Evolutionary conservation across 2,888 invertebrate species (phyloP).

Genomic region (Nysson spinosus): DNA sequence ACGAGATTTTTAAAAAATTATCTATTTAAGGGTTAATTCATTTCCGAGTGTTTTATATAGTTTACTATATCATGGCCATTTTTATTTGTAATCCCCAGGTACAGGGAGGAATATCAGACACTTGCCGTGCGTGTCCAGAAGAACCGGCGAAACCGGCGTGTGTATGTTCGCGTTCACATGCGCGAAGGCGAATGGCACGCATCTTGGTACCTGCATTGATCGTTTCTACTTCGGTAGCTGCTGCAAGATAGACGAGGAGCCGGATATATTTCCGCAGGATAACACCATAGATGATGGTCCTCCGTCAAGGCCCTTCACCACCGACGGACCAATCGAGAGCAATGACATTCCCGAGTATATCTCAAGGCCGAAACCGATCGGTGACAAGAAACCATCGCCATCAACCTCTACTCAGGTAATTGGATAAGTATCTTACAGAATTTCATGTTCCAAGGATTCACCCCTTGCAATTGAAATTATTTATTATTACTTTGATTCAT

Average conservation of each 20-base stretch:
- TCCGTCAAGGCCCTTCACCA: slow-evolving; percentile 65
- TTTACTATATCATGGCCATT: too few species aligned
- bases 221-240: slow-evolving; percentile 96
- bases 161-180: slow-evolving; percentile 98
- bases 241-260: slow-evolving; percentile 84
- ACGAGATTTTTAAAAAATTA: too few species aligned
- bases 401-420: slow-evolving; percentile 55
- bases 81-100: slow-evolving; percentile 80
- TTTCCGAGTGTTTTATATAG: too few species aligned
- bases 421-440: too few species aligned
- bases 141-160: slow-evolving; percentile 87
- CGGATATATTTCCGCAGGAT: slow-evolving; percentile 79
- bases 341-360: slow-evolving; percentile 73
- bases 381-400: slow-evolving; percentile 71
- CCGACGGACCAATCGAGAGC: slow-evolving; percentile 67
- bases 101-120: slow-evolving; percentile 93
- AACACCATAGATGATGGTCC: slow-evolving; percentile 82
- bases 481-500: too few species aligned
- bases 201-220: slow-evolving; percentile 94
- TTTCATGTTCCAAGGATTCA: too few species aligned
- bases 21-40: too few species aligned
- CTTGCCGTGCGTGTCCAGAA: slow-evolving; percentile 90
- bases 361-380: slow-evolving; percentile 65
- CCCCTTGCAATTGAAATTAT: too few species aligned
- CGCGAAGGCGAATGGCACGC: slow-evolving; percentile 92